Conservation (phyloP, 2,113 vertebrate genomes). For the Phyllostomus discolor region DNA sequence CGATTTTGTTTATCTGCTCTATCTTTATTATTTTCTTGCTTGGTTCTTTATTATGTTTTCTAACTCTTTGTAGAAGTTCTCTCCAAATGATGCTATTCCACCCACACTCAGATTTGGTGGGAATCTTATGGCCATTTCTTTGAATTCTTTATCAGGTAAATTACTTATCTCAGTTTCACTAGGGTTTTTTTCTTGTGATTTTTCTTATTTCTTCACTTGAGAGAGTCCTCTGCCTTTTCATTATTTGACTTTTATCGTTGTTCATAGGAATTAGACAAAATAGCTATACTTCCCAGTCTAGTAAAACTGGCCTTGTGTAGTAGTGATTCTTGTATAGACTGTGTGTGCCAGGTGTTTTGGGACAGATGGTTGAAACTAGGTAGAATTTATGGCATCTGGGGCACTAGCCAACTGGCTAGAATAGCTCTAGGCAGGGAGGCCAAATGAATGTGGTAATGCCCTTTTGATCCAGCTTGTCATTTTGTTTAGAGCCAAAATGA, state of each 20-base stretch:
- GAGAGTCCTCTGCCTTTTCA: background rate
- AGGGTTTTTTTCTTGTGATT: background rate
- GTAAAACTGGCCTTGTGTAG: background rate
- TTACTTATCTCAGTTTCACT: background rate
- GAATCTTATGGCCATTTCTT: background rate
- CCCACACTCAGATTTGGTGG: background rate
- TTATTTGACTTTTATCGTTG: background rate
- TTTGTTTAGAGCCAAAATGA: background rate
- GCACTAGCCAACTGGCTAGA: background rate
- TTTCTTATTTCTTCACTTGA: background rate
- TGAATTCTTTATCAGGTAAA: background rate
- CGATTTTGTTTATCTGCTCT: background rate
- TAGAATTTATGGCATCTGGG: background rate
- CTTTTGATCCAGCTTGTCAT: background rate
- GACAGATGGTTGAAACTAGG: background rate
- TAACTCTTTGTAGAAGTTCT: background rate
- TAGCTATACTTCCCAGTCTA: background rate
- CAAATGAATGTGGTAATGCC: background rate
- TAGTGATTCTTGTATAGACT: background rate
- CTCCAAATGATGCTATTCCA: background rate
- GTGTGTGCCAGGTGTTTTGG: background rate
- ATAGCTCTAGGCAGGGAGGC: background rate
- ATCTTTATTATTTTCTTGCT: background rate
- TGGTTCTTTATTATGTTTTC: background rate
- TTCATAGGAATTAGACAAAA: background rate